phyloP scores from a whole-genome alignment of 2,797 vertebrate species.

The Coracias cyanogaster region DNA sequence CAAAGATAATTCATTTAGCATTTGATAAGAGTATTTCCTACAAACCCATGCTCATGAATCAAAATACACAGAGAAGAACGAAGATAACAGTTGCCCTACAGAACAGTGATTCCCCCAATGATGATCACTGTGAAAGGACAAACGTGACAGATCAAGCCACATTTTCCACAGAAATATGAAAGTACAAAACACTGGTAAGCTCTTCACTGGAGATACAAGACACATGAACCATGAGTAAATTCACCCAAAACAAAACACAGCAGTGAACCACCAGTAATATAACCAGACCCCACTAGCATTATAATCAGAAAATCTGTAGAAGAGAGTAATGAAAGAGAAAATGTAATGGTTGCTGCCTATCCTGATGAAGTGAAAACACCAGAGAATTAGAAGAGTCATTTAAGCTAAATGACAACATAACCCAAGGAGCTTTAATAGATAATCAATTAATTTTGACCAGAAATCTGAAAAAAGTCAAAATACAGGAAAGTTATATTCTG shows the following conservation, averaged over 20 bases:
- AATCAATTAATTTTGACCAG: neutral
- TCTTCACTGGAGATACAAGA: neutral
- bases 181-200: neutral
- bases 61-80: neutral
- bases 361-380: neutral
- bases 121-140: neutral
- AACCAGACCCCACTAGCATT: too few relatives aligned
- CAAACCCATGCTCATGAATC: neutral
- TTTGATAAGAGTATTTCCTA: neutral
- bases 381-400: neutral
- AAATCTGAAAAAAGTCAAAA: neutral
- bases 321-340: too few relatives aligned
- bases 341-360: neutral
- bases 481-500: neutral
- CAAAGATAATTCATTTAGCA: neutral
- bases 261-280: neutral
- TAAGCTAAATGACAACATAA: neutral
- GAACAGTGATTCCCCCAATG: neutral
- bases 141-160: neutral
- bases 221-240: neutral
- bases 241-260: neutral
- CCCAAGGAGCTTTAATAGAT: neutral
- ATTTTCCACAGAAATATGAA: neutral
- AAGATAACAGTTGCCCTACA: neutral
- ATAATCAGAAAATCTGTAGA: neutral